A percentile compares a stretch with the other conserved stretches of the same genome.
Evolutionary conservation across 2,888 invertebrate species (phyloP).

Genomic region (Microdon myrmicae): DNA sequence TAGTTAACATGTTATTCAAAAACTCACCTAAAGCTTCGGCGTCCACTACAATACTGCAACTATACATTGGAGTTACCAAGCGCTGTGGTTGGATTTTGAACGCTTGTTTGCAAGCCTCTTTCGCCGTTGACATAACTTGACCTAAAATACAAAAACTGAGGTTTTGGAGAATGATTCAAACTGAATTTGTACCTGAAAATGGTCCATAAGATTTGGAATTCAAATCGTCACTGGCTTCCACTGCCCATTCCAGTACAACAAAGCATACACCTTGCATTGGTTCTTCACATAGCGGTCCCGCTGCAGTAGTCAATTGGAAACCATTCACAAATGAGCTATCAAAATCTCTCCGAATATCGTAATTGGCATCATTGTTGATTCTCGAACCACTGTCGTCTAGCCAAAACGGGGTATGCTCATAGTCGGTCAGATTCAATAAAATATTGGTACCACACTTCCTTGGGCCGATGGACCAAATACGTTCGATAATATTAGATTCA

Average conservation of each 20-base stretch:
- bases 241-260: constrained; percentile 84
- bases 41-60: constrained; percentile 82
- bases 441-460: constrained; percentile 89
- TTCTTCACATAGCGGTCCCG: constrained; percentile 97
- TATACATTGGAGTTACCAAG: constrained; percentile 95
- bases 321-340: constrained; percentile 87
- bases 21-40: constrained; percentile 88
- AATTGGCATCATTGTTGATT: constrained; percentile 55
- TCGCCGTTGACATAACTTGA: constrained; percentile 90
- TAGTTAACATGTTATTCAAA: not conserved
- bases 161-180: not conserved
- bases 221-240: constrained; percentile 67
- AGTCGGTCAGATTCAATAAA: constrained; percentile 81
- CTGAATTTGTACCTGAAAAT: constrained; percentile 68
- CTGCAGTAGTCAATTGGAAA: constrained; percentile 84
- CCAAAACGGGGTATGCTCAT: constrained; percentile 74
- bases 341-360: constrained; percentile 72
- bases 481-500: constrained; percentile 69
- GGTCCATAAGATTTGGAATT: constrained; percentile 65
- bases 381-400: constrained; percentile 62
- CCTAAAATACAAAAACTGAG: constrained; percentile 68
- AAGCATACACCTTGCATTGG: constrained; percentile 96
- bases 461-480: constrained; percentile 94
- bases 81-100: constrained; percentile 91
- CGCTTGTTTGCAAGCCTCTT: constrained; percentile 87